These are phyloP conservation scores for Selenia dentaria DNA, from an alignment of 2,888 invertebrate species.

Conservation along the genomic window DNA sequence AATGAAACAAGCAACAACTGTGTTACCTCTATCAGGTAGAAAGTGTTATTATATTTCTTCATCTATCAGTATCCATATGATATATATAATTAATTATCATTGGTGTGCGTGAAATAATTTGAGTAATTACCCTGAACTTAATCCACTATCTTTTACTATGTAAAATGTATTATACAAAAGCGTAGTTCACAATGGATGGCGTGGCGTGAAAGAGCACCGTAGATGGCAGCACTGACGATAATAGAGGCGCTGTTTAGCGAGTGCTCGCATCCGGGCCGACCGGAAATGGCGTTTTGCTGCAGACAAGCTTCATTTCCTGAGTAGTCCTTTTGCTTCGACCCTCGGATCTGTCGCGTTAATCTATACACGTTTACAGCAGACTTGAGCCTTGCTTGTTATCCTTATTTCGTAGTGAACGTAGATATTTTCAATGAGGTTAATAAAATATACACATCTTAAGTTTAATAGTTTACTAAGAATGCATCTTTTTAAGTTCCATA, in stretches of 20 bases:
- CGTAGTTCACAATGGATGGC: conserved; percentile 49
- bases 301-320: conserved; percentile 78
- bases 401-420: no score
- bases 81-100: no score
- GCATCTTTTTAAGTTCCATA: no score
- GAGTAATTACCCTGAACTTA: not conserved
- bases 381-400: no score
- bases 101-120: no score
- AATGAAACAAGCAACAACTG: no score
- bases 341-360: conserved; percentile 33
- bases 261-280: conserved; percentile 56
- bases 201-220: conserved; percentile 53
- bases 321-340: conserved; percentile 56
- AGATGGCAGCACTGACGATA: conserved; percentile 61
- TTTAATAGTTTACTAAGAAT: no score
- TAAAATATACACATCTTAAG: no score
- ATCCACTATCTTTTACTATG: conserved; percentile 17
- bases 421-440: no score
- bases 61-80: no score
- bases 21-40: no score
- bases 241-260: conserved; percentile 61
- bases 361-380: conserved; percentile 25
- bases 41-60: no score
- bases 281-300: conserved; percentile 71
- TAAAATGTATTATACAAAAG: conserved; percentile 39